Percentiles rank a stretch among this genome's conserved stretches.
These are phyloP conservation scores for Drosophila azteca DNA, from an alignment of 1,140 invertebrate species.

Conservation along the genomic window DNA sequence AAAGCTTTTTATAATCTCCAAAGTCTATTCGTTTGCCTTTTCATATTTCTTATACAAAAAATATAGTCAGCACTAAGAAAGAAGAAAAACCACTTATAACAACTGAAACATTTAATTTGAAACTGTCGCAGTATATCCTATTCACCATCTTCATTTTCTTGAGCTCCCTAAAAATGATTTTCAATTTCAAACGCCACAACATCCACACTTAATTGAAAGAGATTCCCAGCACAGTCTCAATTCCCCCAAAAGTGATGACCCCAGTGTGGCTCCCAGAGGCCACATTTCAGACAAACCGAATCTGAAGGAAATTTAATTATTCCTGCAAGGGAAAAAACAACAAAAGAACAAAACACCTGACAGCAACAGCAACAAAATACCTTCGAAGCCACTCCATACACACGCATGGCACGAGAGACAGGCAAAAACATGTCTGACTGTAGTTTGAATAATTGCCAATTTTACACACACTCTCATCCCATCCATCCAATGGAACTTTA, in stretches of 20 bases:
- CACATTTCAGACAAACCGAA: slow-evolving; percentile 21
- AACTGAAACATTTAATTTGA: too few relatives aligned
- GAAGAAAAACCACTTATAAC: too few relatives aligned
- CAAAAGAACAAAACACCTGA: slow-evolving; percentile 37
- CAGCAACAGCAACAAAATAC: slow-evolving; percentile 27
- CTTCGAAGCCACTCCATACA: too few relatives aligned
- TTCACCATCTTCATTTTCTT: too few relatives aligned
- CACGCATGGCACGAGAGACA: neutral
- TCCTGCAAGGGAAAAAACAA: slow-evolving; percentile 4
- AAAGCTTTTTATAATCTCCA: too few relatives aligned
- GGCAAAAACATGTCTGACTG: slow-evolving; percentile 56
- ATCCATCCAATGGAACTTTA: slow-evolving; percentile 23
- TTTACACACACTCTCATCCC: slow-evolving; percentile 42
- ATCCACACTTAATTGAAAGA: slow-evolving; percentile 7
- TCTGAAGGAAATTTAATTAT: slow-evolving; percentile 68
- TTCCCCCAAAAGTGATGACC: neutral
- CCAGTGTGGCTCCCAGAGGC: slow-evolving; percentile 6
- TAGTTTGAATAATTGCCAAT: slow-evolving; percentile 76
- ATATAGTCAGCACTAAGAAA: too few relatives aligned
- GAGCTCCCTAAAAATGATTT: neutral
- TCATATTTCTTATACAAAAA: too few relatives aligned
- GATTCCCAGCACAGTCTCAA: neutral
- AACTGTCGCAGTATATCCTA: too few relatives aligned
- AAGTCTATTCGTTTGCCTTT: too few relatives aligned
- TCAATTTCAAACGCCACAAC: slow-evolving; percentile 1